Evolutionary conservation across 2,113 vertebrate genomes (phyloP).

Genomic region (Heterotis niloticus): DNA sequence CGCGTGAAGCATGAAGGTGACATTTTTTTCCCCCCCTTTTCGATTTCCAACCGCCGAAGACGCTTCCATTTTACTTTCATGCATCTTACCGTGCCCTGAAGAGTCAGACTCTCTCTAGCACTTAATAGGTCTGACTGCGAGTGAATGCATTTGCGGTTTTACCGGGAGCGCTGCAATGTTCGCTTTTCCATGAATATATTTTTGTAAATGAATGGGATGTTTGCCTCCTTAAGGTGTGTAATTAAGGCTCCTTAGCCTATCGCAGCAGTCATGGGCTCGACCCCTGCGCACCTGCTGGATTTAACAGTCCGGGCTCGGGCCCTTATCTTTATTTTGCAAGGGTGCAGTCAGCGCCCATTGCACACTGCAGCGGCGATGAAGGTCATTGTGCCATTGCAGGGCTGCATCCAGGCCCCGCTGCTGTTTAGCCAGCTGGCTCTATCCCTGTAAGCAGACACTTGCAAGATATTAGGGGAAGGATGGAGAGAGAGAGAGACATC

Average conservation of each 20-base stretch:
- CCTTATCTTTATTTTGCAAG: slow-evolving; percentile 16
- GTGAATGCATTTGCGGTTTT: background rate
- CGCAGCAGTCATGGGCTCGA: background rate
- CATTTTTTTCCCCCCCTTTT: slow-evolving; percentile 15
- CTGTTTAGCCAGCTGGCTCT: background rate
- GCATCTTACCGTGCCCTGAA: slow-evolving; percentile 20
- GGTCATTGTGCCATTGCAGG: slow-evolving; percentile 1
- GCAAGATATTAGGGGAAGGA: background rate
- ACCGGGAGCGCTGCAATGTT: background rate
- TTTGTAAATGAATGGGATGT: slow-evolving; percentile 18
- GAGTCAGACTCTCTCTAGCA: slow-evolving; percentile 24
- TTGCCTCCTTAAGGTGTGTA: slow-evolving; percentile 20
- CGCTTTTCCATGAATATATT: background rate
- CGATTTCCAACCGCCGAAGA: slow-evolving; percentile 7
- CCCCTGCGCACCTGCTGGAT: background rate
- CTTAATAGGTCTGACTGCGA: slow-evolving; percentile 31
- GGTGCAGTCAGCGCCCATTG: slow-evolving; percentile 6
- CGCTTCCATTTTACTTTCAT: slow-evolving; percentile 31
- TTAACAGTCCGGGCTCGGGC: background rate
- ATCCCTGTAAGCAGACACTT: background rate
- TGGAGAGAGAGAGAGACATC: too few species aligned
- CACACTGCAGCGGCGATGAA: background rate
- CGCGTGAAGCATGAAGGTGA: slow-evolving; percentile 30
- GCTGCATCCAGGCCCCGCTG: background rate
- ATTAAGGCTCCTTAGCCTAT: slow-evolving; percentile 24